A percentile compares a stretch with the other conserved stretches of the same genome.
Evolutionary conservation across 2,888 invertebrate genomes (phyloP).

Genomic region (Nezara viridula): DNA sequence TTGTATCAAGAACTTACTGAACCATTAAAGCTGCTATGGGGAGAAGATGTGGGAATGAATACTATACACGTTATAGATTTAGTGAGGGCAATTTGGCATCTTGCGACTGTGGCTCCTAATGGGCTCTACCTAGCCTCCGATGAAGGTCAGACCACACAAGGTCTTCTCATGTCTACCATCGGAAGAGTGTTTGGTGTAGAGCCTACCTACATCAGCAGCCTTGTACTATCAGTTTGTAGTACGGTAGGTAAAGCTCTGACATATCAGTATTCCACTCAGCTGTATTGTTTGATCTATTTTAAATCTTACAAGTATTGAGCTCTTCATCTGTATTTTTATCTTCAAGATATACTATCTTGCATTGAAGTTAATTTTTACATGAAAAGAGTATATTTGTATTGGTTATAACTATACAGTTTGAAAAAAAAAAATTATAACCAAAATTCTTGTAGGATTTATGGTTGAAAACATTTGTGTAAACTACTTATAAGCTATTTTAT

Average conservation of each 20-base stretch:
- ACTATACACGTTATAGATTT: conserved; percentile 90
- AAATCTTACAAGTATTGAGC: background rate
- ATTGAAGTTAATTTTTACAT: too few species aligned
- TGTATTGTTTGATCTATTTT: background rate
- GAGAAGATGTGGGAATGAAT: conserved; percentile 84
- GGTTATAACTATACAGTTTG: too few species aligned
- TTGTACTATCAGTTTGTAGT: conserved; percentile 50
- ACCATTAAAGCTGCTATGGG: conserved; percentile 94
- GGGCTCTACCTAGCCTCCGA: conserved; percentile 89
- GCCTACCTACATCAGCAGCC: conserved; percentile 67
- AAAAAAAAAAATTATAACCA: too few species aligned
- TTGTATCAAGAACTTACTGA: conserved; percentile 90
- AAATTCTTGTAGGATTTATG: too few species aligned
- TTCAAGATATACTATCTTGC: background rate
- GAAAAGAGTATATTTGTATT: too few species aligned
- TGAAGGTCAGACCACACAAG: conserved; percentile 86
- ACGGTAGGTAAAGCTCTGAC: background rate
- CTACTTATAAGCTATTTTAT: too few species aligned
- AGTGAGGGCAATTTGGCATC: conserved; percentile 85
- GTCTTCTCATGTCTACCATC: conserved; percentile 83
- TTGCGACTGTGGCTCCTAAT: conserved; percentile 72
- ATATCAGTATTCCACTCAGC: background rate
- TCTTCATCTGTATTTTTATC: background rate
- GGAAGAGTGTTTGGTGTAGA: conserved; percentile 88
- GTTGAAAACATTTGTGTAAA: too few species aligned